A percentile compares a stretch with the other conserved stretches of the same genome.
Conservation (phyloP, 2,797 vertebrate genomes). For the Siniperca scherzeri region DNA sequence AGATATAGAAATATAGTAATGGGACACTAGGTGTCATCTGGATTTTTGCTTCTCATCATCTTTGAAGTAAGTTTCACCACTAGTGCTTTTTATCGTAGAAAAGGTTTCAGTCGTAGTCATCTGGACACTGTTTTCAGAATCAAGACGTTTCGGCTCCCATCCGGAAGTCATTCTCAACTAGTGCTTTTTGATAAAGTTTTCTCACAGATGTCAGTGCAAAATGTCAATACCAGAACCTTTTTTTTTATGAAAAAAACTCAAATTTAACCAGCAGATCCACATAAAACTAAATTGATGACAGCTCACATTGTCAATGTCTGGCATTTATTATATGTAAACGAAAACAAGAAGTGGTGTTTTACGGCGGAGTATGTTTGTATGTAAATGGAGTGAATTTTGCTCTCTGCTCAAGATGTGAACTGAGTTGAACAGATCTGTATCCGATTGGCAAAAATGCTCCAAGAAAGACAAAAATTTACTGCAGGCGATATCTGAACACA, state of each 20-base stretch:
- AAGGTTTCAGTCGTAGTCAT: too few species aligned
- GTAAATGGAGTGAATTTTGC: neutral
- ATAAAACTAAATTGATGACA: neutral
- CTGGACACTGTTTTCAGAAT: too few species aligned
- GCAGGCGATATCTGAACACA: neutral
- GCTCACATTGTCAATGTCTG: neutral
- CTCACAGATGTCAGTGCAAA: neutral
- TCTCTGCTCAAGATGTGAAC: neutral
- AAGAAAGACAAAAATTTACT: slow-evolving; percentile 4
- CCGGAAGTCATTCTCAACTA: too few species aligned
- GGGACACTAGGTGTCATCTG: neutral
- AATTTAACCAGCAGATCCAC: neutral
- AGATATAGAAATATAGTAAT: neutral
- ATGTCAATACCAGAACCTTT: neutral
- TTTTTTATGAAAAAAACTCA: neutral
- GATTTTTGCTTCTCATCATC: neutral
- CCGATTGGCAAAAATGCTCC: too few species aligned
- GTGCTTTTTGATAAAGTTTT: neutral
- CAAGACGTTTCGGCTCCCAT: too few species aligned
- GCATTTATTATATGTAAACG: neutral
- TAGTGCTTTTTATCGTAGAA: neutral
- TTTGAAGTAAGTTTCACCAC: neutral
- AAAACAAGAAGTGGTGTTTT: neutral
- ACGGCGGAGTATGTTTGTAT: neutral
- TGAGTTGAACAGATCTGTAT: too few species aligned